These are phyloP conservation scores for Ricordea florida DNA, from an alignment of 92 coral and sea anemone genomes.

Conservation along the genomic window DNA sequence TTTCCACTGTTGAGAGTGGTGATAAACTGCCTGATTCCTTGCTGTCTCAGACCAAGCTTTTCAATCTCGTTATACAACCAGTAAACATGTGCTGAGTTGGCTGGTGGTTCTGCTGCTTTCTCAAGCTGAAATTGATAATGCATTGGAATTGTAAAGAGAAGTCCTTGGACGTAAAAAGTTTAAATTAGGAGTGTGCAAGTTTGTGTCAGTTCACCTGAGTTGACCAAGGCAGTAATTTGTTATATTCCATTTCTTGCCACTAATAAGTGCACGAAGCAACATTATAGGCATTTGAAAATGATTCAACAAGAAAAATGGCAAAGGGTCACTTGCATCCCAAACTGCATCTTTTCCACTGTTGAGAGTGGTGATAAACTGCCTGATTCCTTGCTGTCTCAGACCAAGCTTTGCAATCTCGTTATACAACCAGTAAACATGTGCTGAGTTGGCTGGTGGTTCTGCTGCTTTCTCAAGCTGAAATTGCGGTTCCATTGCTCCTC, in stretches of 20 bases:
- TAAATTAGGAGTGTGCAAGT: too few species aligned
- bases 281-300: conserved; percentile 22
- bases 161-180: too few species aligned
- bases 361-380: conserved; percentile 10
- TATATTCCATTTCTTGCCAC: conserved; percentile 18
- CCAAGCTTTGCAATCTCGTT: conserved; percentile 44
- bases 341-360: conserved; percentile 51
- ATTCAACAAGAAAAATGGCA: conserved; percentile 49
- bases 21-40: conserved; percentile 25
- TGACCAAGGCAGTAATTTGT: conserved; percentile 30
- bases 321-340: conserved; percentile 45
- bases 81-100: conserved; percentile 4
- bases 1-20: conserved; percentile 15
- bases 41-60: conserved; percentile 24
- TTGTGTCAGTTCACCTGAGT: neutral
- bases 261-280: conserved; percentile 10
- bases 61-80: conserved; percentile 48
- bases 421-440: conserved; percentile 28
- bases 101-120: conserved; percentile 20
- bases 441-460: conserved; percentile 26
- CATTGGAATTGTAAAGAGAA: too few species aligned
- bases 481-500: conserved; percentile 37
- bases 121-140: neutral
- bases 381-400: conserved; percentile 18
- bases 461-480: neutral